phyloP scores from a whole-genome alignment of 2,113 vertebrate species.

The Toxostoma redivivum region DNA sequence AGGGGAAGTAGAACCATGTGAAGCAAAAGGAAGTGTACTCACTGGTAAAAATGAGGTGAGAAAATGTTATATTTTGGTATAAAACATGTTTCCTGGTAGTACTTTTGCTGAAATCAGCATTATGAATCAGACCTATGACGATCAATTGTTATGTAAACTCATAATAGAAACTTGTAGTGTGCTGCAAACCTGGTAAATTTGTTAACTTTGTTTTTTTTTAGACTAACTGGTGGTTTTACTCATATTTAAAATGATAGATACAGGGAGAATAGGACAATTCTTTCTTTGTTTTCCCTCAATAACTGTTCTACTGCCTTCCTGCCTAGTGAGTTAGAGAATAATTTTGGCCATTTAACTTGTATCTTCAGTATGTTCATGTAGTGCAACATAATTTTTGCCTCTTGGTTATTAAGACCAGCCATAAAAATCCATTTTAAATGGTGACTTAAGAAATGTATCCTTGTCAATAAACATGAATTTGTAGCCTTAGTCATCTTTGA shows the following conservation, averaged over 20 bases:
- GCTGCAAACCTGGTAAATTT: not conserved
- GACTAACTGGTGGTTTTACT: not conserved
- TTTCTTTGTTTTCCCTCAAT: not conserved
- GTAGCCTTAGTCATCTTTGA: not conserved
- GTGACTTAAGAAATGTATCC: not conserved
- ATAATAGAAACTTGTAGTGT: not conserved
- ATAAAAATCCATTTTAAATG: constrained; percentile 49
- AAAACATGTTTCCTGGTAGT: not conserved
- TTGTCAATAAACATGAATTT: constrained; percentile 44
- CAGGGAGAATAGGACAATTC: not conserved
- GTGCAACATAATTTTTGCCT: not conserved
- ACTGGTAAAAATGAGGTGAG: not conserved
- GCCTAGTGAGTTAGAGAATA: not conserved
- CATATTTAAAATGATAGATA: not conserved
- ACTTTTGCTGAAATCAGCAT: not conserved
- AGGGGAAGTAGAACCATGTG: not conserved
- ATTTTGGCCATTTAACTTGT: not conserved
- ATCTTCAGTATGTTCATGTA: not conserved
- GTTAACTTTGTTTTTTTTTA: not conserved
- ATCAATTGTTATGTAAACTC: not conserved
- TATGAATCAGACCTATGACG: not conserved
- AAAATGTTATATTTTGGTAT: not conserved
- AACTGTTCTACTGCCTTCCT: not conserved
- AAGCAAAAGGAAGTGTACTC: not conserved
- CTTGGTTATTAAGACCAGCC: not conserved